Conservation (phyloP, 2,888 invertebrate species). For the Rhaphigaster nebulosa region DNA sequence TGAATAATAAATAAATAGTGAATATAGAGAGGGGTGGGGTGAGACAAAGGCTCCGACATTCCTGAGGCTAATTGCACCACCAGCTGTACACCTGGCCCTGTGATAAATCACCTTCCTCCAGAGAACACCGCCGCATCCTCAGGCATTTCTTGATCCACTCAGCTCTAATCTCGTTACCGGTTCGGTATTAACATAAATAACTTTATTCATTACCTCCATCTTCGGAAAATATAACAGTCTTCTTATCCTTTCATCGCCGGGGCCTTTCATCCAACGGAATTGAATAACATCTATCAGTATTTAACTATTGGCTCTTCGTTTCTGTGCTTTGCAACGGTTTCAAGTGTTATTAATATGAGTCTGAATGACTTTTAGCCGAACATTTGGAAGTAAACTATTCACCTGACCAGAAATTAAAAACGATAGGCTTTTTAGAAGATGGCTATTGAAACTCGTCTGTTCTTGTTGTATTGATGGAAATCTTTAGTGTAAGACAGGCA, state of each 20-base stretch:
- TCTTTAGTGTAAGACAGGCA: no score
- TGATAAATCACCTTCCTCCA: conserved; percentile 30
- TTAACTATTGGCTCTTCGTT: not conserved
- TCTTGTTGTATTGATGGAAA: no score
- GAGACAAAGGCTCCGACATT: conserved; percentile 55
- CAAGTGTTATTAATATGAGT: not conserved
- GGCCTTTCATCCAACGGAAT: conserved; percentile 7
- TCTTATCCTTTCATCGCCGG: not conserved
- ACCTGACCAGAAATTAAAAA: not conserved
- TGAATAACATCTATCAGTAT: conserved; percentile 41
- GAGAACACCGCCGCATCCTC: not conserved
- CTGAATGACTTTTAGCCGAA: not conserved
- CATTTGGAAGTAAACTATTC: not conserved
- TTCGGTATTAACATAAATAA: conserved; percentile 33
- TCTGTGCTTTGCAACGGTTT: not conserved
- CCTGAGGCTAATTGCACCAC: conserved; percentile 61
- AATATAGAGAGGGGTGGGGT: conserved; percentile 44
- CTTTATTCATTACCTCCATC: conserved; percentile 39
- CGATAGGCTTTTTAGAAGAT: no score
- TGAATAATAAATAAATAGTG: conserved; percentile 50
- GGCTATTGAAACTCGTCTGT: no score
- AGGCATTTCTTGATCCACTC: conserved; percentile 44
- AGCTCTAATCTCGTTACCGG: conserved; percentile 31
- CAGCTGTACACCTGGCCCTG: conserved; percentile 58
- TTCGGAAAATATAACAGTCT: conserved; percentile 31